phyloP scores from a whole-genome alignment of 2,113 vertebrate species.

The Leiothrix lutea region DNA sequence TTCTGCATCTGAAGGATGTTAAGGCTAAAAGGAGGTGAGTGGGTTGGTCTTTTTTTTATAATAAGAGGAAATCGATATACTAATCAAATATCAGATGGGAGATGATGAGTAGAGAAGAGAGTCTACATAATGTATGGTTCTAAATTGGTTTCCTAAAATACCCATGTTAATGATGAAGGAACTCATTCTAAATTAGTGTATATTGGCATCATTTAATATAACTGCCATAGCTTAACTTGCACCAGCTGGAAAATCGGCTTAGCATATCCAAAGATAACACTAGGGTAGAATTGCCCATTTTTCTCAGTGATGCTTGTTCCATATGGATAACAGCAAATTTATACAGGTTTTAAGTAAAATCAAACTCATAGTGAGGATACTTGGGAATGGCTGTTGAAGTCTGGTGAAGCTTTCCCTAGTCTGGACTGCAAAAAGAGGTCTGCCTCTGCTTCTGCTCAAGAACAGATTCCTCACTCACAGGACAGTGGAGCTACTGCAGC shows the following conservation, averaged over 20 bases:
- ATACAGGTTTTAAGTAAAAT: background rate
- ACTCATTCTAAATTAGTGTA: constrained; percentile 43
- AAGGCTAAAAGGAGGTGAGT: constrained; percentile 40
- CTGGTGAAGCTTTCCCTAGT: background rate
- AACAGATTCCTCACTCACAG: background rate
- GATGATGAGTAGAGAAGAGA: constrained; percentile 1
- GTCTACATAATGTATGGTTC: constrained; percentile 39
- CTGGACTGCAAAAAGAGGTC: background rate
- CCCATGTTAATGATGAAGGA: constrained; percentile 40
- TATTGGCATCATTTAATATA: constrained; percentile 58
- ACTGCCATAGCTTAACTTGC: constrained; percentile 40
- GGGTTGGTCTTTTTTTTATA: background rate
- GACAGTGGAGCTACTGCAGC: background rate
- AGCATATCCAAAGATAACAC: constrained; percentile 40
- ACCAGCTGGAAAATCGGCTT: constrained; percentile 42
- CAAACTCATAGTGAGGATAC: background rate
- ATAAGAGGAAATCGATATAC: constrained; percentile 45
- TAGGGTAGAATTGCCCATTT: background rate
- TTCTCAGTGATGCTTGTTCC: background rate
- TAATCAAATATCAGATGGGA: constrained; percentile 51
- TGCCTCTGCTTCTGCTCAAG: background rate
- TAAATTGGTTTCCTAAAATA: constrained; percentile 57
- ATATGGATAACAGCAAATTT: background rate
- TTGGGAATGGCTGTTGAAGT: background rate
- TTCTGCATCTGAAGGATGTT: constrained; percentile 46